Evolutionary conservation across 2,888 invertebrate species (phyloP), one percentile per base, ranked within the genome.

Genomic region (Synanthedon formicaeformis): DNA sequence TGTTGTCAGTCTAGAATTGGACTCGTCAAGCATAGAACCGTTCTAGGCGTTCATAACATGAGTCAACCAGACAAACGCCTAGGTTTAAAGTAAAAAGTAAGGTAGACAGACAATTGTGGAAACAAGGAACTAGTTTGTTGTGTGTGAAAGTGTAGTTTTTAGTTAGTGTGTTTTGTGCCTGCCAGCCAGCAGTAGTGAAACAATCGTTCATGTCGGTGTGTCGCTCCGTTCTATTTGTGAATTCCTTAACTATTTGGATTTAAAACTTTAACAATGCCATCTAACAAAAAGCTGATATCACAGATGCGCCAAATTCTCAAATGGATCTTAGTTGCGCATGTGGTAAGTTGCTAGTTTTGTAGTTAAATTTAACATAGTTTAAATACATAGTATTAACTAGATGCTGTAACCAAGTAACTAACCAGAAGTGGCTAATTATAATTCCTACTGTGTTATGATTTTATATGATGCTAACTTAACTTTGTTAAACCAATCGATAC

Each of bases 1-100:
- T 85, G 84, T 86, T 86, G 87, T 87, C 86, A 87, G 87, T 87
- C 82, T 84, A 81, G 76, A 74, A 80, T 85, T 78, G 82, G 81
- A 79, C 82, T 83, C 77, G 78, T 80, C 75, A 78, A 84, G 84
- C 71, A 80, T 78, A 73, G 69, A 73, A 71, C 73, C 65, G 70
- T 79, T 75, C 76, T 76, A 78, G 77, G 80, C 76, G 83, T 84
- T 74, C 78, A 82, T 70, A 73, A 84, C 82, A 80, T 5, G 81
- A 67, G 68, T 74, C 74, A 68, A 77, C 85, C 84, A 34, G 83
- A 81, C 71, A 67, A 80, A 74, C 76, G 81, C 78, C 73, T 74
- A 76, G 72, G 71, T 67, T 66, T 66, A 71, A 61, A 71, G 59
- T 2, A 67, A 65, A 62, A 66, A 67, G 67, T 64, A 64, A 70